phyloP scores from a whole-genome alignment of 2,888 invertebrate species.

The Campaea margaritaria region DNA sequence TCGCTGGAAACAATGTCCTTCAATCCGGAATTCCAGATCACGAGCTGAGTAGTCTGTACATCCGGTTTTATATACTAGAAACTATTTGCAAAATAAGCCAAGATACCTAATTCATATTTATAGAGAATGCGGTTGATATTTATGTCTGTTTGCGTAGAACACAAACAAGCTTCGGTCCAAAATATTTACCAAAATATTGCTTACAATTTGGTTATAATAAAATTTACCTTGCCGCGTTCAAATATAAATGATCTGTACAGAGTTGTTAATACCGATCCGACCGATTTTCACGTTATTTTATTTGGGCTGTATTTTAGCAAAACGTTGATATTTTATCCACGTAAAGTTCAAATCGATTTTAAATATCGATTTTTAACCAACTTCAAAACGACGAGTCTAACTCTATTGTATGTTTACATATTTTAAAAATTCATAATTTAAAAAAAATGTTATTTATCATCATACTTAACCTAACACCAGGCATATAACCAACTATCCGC shows the following conservation, averaged over 20 bases:
- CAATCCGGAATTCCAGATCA: too few species aligned
- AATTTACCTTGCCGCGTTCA: constrained; percentile 71
- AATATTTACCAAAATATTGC: constrained; percentile 84
- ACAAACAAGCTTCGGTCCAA: constrained; percentile 75
- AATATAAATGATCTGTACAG: constrained; percentile 50
- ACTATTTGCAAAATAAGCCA: neutral
- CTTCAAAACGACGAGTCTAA: too few species aligned
- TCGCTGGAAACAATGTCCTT: too few species aligned
- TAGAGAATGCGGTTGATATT: constrained; percentile 54
- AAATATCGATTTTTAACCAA: neutral
- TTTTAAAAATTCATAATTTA: too few species aligned
- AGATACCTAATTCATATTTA: constrained; percentile 39
- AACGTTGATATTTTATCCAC: too few species aligned
- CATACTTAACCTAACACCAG: too few species aligned
- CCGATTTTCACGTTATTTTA: constrained; percentile 1
- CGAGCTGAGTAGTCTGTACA: neutral
- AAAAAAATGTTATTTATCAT: too few species aligned
- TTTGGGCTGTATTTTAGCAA: neutral
- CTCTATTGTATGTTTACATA: too few species aligned
- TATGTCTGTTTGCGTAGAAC: constrained; percentile 65
- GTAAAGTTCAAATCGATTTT: too few species aligned
- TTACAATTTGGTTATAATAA: constrained; percentile 81
- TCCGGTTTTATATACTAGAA: neutral
- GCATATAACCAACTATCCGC: too few species aligned
- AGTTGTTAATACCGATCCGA: constrained; percentile 58